phyloP scores from a whole-genome alignment of 2,888 invertebrate genomes.

The Mythimna ferrago region DNA sequence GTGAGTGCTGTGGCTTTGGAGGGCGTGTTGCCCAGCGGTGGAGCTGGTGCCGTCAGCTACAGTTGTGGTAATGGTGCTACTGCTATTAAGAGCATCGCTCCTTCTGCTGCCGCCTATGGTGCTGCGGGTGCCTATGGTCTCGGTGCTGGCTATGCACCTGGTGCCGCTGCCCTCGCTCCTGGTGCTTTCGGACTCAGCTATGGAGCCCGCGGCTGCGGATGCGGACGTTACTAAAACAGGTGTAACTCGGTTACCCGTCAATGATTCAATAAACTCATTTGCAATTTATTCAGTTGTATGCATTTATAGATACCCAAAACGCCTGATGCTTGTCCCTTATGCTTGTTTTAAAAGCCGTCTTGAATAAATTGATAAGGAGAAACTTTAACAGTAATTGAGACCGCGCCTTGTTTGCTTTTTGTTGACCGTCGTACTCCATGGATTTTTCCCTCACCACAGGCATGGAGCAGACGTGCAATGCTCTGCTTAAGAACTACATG shows the following conservation, averaged over 20 bases:
- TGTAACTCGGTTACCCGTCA: background rate
- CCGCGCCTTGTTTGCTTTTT: too few relatives aligned
- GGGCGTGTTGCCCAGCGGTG: constrained; percentile 42
- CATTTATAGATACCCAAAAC: background rate
- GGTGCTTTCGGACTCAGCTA: constrained; percentile 9
- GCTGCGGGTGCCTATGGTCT: constrained; percentile 22
- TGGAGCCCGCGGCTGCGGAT: constrained; percentile 27
- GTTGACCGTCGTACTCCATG: too few relatives aligned
- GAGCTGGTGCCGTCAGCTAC: constrained; percentile 51
- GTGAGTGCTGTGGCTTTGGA: constrained; percentile 48
- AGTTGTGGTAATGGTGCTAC: constrained; percentile 46
- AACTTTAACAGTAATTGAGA: too few relatives aligned
- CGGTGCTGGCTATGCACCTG: background rate
- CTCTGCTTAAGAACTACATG: too few relatives aligned
- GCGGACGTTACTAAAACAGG: background rate
- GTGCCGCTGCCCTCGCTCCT: constrained; percentile 13
- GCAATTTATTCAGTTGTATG: background rate
- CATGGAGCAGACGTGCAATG: too few relatives aligned
- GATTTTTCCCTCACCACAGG: too few relatives aligned
- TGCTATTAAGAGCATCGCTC: constrained; percentile 38
- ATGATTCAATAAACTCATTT: background rate
- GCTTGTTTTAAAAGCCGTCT: too few relatives aligned
- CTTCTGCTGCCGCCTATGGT: constrained; percentile 23
- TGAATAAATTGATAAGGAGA: too few relatives aligned
- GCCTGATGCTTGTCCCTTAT: too few relatives aligned